These are phyloP conservation scores for Furcula furcula DNA, from an alignment of 2,888 invertebrate genomes.

Conservation along the genomic window DNA sequence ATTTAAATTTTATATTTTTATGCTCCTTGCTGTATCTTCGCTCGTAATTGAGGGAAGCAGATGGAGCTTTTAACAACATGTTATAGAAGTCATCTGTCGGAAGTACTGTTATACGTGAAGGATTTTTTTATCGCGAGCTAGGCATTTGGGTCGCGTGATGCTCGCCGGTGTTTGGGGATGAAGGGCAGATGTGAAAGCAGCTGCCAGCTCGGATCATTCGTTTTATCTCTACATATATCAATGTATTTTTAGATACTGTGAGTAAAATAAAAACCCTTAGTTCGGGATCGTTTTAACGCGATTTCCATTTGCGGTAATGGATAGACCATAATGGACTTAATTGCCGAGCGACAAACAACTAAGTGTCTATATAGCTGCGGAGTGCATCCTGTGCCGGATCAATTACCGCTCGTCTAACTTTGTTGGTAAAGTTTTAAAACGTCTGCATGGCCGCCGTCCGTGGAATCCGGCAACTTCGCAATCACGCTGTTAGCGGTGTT, in stretches of 20 bases:
- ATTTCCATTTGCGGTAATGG: slow-evolving; percentile 7
- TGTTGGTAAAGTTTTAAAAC: slow-evolving; percentile 52
- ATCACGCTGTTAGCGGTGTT: slow-evolving; percentile 38
- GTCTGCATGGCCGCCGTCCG: slow-evolving; percentile 21
- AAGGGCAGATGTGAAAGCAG: slow-evolving; percentile 71
- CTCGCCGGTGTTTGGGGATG: slow-evolving; percentile 39
- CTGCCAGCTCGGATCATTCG: slow-evolving; percentile 54
- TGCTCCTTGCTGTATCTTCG: slow-evolving; percentile 14
- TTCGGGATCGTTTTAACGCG: not conserved
- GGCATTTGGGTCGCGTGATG: slow-evolving; percentile 52
- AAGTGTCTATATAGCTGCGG: slow-evolving; percentile 36
- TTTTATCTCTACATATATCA: slow-evolving; percentile 57
- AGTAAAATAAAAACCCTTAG: not conserved
- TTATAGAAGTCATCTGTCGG: slow-evolving; percentile 52
- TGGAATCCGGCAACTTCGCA: slow-evolving; percentile 37
- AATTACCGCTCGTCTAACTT: slow-evolving; percentile 46
- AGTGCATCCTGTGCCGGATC: slow-evolving; percentile 48
- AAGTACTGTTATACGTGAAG: slow-evolving; percentile 50
- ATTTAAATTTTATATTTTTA: slow-evolving; percentile 6
- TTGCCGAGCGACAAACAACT: slow-evolving; percentile 39
- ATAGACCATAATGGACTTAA: slow-evolving; percentile 10
- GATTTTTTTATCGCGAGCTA: slow-evolving; percentile 46
- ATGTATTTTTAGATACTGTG: slow-evolving; percentile 16
- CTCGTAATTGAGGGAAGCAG: slow-evolving; percentile 43
- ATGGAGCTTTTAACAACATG: slow-evolving; percentile 45